Percentiles rank a stretch among this genome's conserved stretches.
Evolutionary conservation across 2,113 vertebrate genomes (phyloP).

Genomic region (Motacilla tschutschensis): DNA sequence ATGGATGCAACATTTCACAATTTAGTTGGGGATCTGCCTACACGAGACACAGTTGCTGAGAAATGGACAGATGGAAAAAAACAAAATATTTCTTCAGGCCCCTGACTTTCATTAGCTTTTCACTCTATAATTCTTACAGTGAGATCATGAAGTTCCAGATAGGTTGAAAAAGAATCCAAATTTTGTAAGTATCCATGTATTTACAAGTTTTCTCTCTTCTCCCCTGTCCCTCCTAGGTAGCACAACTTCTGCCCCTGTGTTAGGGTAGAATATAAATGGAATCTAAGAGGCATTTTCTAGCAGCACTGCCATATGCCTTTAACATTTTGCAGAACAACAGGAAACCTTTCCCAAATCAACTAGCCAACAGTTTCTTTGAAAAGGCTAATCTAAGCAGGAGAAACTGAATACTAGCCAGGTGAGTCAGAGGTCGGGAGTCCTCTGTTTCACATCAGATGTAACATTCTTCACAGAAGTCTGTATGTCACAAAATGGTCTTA

Average conservation of each 20-base stretch:
- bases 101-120: neutral
- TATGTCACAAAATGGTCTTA: neutral
- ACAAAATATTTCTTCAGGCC: neutral
- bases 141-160: neutral
- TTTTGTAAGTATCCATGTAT: neutral
- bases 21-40: slow-evolving; percentile 37
- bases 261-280: neutral
- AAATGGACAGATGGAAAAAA: slow-evolving; percentile 23
- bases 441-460: neutral
- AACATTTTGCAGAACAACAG: neutral
- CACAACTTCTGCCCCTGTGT: neutral
- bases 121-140: neutral
- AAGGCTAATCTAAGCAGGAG: neutral
- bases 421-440: neutral
- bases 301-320: neutral
- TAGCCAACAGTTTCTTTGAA: neutral
- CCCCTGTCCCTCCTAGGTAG: neutral
- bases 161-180: neutral
- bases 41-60: neutral
- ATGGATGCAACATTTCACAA: slow-evolving; percentile 34
- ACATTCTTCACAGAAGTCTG: neutral
- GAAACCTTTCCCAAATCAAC: neutral
- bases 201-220: neutral
- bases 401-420: neutral
- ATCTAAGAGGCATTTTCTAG: neutral